A percentile compares a stretch with the other conserved stretches of the same genome.
Evolutionary conservation across 1,140 invertebrate species (phyloP).

Genomic region (Leucophenga varia): DNA sequence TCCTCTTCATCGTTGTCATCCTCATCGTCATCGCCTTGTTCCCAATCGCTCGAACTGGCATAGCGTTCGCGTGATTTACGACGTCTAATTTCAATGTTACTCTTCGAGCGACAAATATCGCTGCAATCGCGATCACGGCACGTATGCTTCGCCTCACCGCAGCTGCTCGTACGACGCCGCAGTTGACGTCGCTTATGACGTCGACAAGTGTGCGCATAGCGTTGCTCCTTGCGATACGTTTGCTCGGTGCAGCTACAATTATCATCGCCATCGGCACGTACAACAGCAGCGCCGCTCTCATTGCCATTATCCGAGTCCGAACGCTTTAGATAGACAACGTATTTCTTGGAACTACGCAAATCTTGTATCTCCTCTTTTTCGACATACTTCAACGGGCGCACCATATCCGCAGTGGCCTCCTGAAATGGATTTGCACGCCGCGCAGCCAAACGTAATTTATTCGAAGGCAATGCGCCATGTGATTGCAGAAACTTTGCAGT

Average conservation of each 20-base stretch:
- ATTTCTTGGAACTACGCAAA: constrained; percentile 45
- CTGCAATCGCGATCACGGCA: constrained; percentile 22
- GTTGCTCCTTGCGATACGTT: constrained; percentile 43
- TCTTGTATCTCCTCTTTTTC: constrained; percentile 52
- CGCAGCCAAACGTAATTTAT: constrained; percentile 61
- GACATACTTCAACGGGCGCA: constrained; percentile 46
- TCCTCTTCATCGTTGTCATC: constrained; percentile 15
- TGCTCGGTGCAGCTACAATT: constrained; percentile 48
- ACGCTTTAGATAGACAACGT: constrained; percentile 45
- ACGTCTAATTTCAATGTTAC: constrained; percentile 49
- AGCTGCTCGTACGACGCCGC: constrained; percentile 45
- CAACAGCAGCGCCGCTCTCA: constrained; percentile 1
- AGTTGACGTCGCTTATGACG: constrained; percentile 29
- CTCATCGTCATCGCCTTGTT: constrained; percentile 15
- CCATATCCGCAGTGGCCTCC: constrained; percentile 33
- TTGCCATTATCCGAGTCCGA: constrained; percentile 34
- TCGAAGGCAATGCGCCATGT: constrained; percentile 81
- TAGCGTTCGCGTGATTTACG: constrained; percentile 35
- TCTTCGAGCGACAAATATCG: constrained; percentile 53
- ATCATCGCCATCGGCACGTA: background rate
- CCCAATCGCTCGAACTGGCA: constrained; percentile 36
- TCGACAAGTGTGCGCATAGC: constrained; percentile 29
- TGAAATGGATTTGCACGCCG: constrained; percentile 46
- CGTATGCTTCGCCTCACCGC: constrained; percentile 41
- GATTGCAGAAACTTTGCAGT: constrained; percentile 92